Evolutionary conservation across 1,140 invertebrate genomes (phyloP), one percentile per base, ranked within the genome.

Genomic region (Bombus sylvicola): DNA sequence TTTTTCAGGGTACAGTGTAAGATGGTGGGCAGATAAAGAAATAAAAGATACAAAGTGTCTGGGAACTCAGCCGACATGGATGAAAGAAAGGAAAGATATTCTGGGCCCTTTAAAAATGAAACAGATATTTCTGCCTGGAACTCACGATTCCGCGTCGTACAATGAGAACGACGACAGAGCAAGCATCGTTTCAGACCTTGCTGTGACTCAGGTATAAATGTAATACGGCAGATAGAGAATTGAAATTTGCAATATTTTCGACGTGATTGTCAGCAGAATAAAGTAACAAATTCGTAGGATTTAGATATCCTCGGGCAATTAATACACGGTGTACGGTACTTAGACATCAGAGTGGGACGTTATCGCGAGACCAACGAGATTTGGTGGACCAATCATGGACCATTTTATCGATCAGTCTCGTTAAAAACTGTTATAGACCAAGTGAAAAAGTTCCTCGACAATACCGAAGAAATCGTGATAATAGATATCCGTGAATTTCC

Each of bases 401-500:
- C 96, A 9, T 91, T 96, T 2, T 94, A 94, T 28, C 93, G 94
- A 10, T 92, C 96, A 0, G 91, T 94, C 31, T 95, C 96, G 25
- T 88, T 97, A 5, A 90, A 92, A 80, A 93, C 93, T 15, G 92
- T 96, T 1, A 90, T 97, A 1, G 91, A 95, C 34, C 95, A 96
- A 81, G 93, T 97, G 2, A 96, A 95, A 90, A 90, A 85, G n/a
- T 97, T 97, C 89, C 93, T 96, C 25, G 88, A 94, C 53, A 95
- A 96, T 85, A 96, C 96, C n/a, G 95, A 96, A 86, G 96, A 97
- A 92, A 96, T 97, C 84, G 94, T 97, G 6, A 96, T 97, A 34
- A 94, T 97, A 83, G 96, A 97, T 78, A 93, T 97, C 43, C 97
- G 97, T 85, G 95, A 96, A 88, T 97, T 97, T 92, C 96, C 96